These are phyloP conservation scores for Tetragnatha montana DNA, from an alignment of 2,888 invertebrate genomes.

Conservation along the genomic window DNA sequence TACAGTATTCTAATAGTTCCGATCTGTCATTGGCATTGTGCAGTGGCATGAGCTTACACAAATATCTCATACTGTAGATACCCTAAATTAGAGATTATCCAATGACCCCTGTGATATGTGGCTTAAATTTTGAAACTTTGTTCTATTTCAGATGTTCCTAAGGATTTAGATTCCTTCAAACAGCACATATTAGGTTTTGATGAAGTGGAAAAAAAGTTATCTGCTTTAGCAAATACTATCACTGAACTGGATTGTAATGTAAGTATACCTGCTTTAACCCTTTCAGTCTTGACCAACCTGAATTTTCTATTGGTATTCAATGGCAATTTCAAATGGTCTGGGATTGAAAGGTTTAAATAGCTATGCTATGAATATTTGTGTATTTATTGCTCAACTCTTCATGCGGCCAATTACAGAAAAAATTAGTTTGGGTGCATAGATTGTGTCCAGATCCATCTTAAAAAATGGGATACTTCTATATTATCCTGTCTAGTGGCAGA, in stretches of 20 bases:
- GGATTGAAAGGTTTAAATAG: background rate
- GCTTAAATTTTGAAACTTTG: background rate
- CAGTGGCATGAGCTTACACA: too few relatives aligned
- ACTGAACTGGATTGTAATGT: constrained; percentile 11
- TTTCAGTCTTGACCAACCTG: background rate
- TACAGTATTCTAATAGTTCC: too few relatives aligned
- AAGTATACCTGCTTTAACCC: background rate
- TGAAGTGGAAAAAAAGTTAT: constrained; percentile 12
- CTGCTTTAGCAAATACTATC: constrained; percentile 1
- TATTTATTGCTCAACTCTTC: too few relatives aligned
- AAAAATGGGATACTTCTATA: too few relatives aligned
- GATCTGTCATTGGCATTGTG: too few relatives aligned
- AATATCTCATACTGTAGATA: too few relatives aligned
- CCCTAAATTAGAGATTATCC: background rate
- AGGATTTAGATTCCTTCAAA: constrained; percentile 14
- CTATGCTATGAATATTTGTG: background rate
- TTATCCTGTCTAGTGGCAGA: too few relatives aligned
- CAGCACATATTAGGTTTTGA: background rate
- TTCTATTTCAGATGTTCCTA: constrained; percentile 23
- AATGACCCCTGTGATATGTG: background rate
- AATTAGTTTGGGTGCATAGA: too few relatives aligned
- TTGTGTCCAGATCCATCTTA: too few relatives aligned
- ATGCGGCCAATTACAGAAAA: too few relatives aligned
- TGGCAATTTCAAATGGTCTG: too few relatives aligned
- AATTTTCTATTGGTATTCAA: background rate